phyloP scores from a whole-genome alignment of 1,140 invertebrate genomes.

The Lethocerus indicus region DNA sequence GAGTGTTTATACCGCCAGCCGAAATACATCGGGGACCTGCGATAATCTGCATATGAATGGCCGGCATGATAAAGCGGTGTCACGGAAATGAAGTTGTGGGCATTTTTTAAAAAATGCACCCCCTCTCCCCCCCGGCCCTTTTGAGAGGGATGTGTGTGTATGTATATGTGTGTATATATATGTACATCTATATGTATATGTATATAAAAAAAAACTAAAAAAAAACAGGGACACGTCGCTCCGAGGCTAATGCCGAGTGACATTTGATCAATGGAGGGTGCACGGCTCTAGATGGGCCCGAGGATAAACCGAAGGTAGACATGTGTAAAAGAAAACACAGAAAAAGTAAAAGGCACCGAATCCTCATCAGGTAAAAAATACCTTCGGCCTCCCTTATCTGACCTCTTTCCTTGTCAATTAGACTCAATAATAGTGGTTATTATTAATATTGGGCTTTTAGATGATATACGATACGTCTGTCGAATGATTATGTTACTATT shows the following conservation, averaged over 20 bases:
- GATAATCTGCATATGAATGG: not conserved
- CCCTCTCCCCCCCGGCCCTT: no score
- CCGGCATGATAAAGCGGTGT: not conserved
- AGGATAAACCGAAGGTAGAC: no score
- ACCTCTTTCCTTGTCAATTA: slow-evolving; percentile 4
- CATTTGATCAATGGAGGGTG: not conserved
- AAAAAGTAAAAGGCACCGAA: no score
- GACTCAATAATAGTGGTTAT: slow-evolving; percentile 9
- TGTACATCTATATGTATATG: no score
- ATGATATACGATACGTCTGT: slow-evolving; percentile 7
- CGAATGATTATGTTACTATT: slow-evolving; percentile 3
- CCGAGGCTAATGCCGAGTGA: not conserved
- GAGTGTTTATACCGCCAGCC: no score
- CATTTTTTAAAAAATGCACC: not conserved
- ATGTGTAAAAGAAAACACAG: no score
- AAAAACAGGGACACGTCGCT: no score
- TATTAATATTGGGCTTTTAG: slow-evolving; percentile 9
- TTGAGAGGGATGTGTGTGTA: no score
- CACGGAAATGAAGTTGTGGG: slow-evolving; percentile 1
- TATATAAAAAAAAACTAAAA: no score
- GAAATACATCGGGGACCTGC: no score
- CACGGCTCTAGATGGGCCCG: no score
- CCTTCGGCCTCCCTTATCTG: not conserved
- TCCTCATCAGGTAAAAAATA: not conserved
- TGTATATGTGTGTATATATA: no score